Percentiles rank a stretch among this genome's conserved stretches.
These are phyloP conservation scores for Melanotaenia trifasciata DNA, from an alignment of 2,797 vertebrate genomes.

Conservation along the genomic window DNA sequence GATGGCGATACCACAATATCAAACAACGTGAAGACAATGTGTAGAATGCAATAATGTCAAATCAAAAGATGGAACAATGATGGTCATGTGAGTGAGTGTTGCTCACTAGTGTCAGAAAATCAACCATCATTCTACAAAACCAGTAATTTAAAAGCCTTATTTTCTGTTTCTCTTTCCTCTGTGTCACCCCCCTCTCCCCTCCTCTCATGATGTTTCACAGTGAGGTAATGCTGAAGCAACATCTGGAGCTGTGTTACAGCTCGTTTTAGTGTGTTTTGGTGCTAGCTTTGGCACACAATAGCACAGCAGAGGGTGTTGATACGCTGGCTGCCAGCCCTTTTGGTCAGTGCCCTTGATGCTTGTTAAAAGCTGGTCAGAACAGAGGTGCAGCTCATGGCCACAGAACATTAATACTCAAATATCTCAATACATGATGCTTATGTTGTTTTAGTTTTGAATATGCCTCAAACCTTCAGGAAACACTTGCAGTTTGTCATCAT, in stretches of 20 bases:
- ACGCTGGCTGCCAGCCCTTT: constrained; percentile 21
- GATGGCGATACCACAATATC: background rate
- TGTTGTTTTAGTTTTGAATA: background rate
- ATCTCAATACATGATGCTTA: background rate
- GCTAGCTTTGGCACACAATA: constrained; percentile 34
- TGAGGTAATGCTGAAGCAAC: constrained; percentile 68
- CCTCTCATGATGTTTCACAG: constrained; percentile 24
- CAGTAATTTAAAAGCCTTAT: background rate
- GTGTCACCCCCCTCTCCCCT: constrained; percentile 1
- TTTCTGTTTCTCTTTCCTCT: background rate
- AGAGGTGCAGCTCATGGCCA: constrained; percentile 3
- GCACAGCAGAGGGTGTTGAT: constrained; percentile 21
- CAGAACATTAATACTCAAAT: background rate
- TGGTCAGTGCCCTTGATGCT: constrained; percentile 9
- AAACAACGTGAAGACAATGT: background rate
- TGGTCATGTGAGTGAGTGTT: background rate
- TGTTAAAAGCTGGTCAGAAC: constrained; percentile 14
- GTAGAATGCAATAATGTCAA: background rate
- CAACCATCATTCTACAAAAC: background rate
- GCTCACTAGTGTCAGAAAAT: background rate
- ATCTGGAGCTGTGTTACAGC: constrained; percentile 57
- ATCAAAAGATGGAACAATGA: too few relatives aligned
- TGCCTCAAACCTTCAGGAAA: background rate
- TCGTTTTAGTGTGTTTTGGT: constrained; percentile 44
- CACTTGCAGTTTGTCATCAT: background rate